Conservation (phyloP, 2,888 invertebrate genomes). For the Eledona agricola region DNA sequence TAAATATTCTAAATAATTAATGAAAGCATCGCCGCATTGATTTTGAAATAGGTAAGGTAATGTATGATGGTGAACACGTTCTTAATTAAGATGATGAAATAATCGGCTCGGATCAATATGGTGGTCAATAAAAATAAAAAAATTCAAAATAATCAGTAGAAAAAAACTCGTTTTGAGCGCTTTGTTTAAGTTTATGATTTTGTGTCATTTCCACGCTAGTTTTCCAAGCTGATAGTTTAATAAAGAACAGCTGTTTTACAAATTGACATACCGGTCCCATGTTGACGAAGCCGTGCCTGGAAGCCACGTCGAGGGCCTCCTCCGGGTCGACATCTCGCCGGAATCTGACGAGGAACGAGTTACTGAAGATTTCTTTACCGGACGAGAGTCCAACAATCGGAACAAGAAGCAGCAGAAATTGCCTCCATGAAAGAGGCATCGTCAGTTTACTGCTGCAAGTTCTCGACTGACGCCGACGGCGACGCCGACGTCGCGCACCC, state of each 20-base stretch:
- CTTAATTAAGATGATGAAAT: no score
- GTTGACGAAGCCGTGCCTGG: conserved; percentile 91
- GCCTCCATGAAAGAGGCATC: conserved; percentile 60
- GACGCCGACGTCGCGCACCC: conserved; percentile 46
- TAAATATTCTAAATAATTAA: no score
- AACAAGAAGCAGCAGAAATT: conserved; percentile 45
- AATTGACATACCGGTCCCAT: conserved; percentile 86
- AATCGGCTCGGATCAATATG: no score
- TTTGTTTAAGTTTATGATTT: no score
- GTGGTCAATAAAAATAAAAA: no score
- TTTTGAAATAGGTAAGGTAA: no score
- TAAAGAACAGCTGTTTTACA: conserved; percentile 27
- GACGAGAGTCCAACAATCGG: conserved; percentile 45
- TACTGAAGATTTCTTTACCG: conserved; percentile 85
- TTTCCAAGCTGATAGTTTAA: no score
- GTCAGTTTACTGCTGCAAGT: conserved; percentile 43
- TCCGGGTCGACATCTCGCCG: conserved; percentile 78
- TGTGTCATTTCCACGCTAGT: no score
- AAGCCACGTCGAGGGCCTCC: conserved; percentile 83
- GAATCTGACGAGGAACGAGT: conserved; percentile 93
- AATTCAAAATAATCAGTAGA: no score
- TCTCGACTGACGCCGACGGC: conserved; percentile 39
- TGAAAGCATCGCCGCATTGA: no score
- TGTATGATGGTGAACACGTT: no score
- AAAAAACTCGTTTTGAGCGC: no score